phyloP scores from a whole-genome alignment of 2,113 vertebrate species.

The Eulemur macaco region DNA sequence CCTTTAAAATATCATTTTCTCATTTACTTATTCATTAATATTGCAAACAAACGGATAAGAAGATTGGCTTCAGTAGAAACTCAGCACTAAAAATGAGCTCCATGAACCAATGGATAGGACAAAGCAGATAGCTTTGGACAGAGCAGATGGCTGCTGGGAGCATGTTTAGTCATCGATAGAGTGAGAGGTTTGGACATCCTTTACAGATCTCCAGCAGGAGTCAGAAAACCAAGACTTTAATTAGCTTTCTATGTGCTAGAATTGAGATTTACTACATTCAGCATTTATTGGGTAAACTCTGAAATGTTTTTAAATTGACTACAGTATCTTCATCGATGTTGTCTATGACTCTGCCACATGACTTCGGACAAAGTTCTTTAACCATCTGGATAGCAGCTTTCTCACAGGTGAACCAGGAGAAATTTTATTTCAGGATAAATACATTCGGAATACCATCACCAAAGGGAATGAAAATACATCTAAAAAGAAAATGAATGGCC shows the following conservation, averaged over 20 bases:
- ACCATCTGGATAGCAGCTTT: not conserved
- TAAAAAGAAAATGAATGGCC: not conserved
- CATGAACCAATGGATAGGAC: not conserved
- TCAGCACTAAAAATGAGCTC: not conserved
- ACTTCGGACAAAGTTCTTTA: slow-evolving; percentile 33
- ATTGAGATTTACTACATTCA: not conserved
- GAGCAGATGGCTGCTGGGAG: too few relatives aligned
- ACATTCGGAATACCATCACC: not conserved
- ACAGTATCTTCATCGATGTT: not conserved
- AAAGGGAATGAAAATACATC: not conserved
- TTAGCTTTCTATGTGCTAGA: not conserved
- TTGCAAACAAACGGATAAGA: not conserved
- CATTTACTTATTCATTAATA: not conserved
- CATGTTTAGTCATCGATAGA: not conserved
- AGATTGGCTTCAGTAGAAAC: not conserved
- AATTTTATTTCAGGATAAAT: not conserved
- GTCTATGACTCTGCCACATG: not conserved
- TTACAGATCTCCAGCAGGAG: not conserved
- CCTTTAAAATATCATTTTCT: not conserved
- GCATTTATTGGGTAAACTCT: not conserved
- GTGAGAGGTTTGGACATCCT: too few relatives aligned
- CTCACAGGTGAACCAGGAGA: not conserved
- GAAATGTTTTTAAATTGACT: slow-evolving; percentile 3
- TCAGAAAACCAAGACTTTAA: not conserved
- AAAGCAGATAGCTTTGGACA: not conserved